Evolutionary conservation across 2,113 vertebrate genomes (phyloP).

Genomic region (Archilochus colubris): DNA sequence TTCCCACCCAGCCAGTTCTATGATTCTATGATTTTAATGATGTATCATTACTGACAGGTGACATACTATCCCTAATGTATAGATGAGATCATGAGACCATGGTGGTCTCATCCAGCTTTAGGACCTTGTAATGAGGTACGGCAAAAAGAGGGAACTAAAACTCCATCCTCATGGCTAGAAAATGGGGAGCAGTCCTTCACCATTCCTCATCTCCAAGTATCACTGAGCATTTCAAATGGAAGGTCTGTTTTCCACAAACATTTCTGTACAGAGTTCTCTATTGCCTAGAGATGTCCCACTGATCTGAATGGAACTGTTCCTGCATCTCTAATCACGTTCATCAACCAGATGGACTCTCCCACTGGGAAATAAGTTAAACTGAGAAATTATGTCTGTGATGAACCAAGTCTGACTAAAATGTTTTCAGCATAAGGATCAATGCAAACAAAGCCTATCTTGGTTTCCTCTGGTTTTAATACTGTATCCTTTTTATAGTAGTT

Average conservation of each 20-base stretch:
- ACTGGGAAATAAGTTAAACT: not conserved
- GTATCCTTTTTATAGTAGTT: not conserved
- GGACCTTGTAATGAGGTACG: not conserved
- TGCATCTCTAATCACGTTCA: not conserved
- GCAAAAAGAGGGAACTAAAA: not conserved
- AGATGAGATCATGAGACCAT: not conserved
- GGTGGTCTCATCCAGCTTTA: not conserved
- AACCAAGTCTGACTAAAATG: not conserved
- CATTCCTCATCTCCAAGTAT: not conserved
- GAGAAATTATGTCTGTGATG: not conserved
- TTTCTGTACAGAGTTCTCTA: not conserved
- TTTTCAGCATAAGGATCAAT: not conserved
- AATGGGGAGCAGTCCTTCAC: rapidly evolving
- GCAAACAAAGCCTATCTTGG: not conserved
- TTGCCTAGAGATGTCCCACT: not conserved
- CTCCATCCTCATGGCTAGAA: not conserved
- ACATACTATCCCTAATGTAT: not conserved
- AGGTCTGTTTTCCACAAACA: not conserved
- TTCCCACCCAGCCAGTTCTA: too few species aligned
- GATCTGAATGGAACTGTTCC: not conserved
- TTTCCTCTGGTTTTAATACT: not conserved
- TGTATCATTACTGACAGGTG: not conserved
- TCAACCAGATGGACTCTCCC: not conserved
- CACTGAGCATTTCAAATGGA: not conserved
- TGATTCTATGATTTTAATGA: not conserved